Evolutionary conservation across 2,888 invertebrate genomes (phyloP).

Genomic region (Aspidiotus destructor): DNA sequence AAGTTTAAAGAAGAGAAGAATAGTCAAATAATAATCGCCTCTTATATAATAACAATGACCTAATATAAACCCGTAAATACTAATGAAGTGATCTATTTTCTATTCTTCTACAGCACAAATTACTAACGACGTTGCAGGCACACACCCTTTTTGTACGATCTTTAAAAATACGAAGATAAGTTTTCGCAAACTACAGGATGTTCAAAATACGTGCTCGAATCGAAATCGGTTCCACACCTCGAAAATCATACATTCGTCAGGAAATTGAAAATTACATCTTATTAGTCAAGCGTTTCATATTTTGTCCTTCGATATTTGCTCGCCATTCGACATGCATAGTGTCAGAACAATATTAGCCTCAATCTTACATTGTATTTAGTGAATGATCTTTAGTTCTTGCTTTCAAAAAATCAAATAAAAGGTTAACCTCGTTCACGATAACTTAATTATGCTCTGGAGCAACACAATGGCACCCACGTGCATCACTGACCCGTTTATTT

Average conservation of each 20-base stretch:
- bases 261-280: slow-evolving; percentile 30
- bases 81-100: no score
- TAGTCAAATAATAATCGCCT: no score
- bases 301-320: slow-evolving; percentile 28
- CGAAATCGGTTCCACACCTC: slow-evolving; percentile 24
- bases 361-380: background rate
- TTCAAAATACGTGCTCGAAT: slow-evolving; percentile 12
- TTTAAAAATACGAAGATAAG: background rate
- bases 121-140: background rate
- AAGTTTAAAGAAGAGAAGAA: no score
- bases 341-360: background rate
- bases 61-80: no score
- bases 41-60: no score
- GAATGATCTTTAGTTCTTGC: background rate
- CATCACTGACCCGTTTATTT: no score
- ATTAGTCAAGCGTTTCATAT: slow-evolving; percentile 25
- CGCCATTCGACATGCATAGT: background rate
- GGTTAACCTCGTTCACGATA: background rate
- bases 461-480: no score
- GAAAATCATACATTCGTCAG: slow-evolving; percentile 12
- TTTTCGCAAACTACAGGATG: slow-evolving; percentile 22
- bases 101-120: no score
- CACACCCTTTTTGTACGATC: background rate
- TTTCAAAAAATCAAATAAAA: background rate
- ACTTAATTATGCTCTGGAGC: no score